phyloP scores from a whole-genome alignment of 2,113 vertebrate genomes.

The Cacatua alba region DNA sequence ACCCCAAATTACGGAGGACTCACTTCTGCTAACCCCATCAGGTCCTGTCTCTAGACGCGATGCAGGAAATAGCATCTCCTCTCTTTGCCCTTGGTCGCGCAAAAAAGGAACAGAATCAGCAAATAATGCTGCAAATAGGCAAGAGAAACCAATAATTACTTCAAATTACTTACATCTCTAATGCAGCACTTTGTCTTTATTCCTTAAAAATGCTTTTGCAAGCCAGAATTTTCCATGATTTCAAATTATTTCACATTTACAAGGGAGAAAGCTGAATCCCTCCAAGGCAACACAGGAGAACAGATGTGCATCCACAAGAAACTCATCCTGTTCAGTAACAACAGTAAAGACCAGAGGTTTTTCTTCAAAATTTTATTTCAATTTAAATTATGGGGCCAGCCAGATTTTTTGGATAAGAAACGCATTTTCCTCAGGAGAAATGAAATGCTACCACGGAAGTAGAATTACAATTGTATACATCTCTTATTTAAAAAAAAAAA shows the following conservation, averaged over 20 bases:
- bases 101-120: neutral
- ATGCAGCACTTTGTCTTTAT: neutral
- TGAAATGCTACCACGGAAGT: conserved; percentile 66
- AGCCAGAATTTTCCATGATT: neutral
- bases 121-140: neutral
- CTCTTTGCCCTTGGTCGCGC: neutral
- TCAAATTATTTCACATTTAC: neutral
- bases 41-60: neutral
- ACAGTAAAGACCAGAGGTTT: conserved; percentile 46
- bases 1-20: neutral
- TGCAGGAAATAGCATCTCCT: neutral
- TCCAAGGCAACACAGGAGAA: neutral
- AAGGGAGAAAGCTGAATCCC: neutral
- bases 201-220: neutral
- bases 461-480: conserved; percentile 76
- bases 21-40: neutral
- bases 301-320: neutral
- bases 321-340: neutral
- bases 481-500: conserved; percentile 29
- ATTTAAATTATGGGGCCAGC: conserved; percentile 87
- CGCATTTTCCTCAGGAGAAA: conserved; percentile 72
- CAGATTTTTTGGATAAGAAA: conserved; percentile 84
- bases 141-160: neutral
- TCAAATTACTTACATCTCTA: neutral
- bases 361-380: conserved; percentile 90